Percentiles rank a stretch among this genome's conserved stretches.
Evolutionary conservation across 2,113 vertebrate species (phyloP).

Genomic region (Corydoras sp.): DNA sequence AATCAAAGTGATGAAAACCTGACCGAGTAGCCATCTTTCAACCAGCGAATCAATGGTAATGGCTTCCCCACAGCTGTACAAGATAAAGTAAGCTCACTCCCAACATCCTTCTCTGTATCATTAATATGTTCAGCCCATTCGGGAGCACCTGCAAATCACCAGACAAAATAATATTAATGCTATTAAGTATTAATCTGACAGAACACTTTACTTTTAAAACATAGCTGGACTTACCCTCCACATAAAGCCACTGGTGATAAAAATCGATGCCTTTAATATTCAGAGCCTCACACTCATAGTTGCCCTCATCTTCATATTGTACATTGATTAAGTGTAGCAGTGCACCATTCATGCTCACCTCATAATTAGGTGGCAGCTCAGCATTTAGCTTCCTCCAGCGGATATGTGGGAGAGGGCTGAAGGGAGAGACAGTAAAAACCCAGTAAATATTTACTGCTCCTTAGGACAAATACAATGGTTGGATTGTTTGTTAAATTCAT

Average conservation of each 20-base stretch:
- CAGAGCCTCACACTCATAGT: conserved; percentile 90
- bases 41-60: conserved; percentile 85
- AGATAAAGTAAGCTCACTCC: conserved; percentile 87
- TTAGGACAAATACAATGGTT: background rate
- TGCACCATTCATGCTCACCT: conserved; percentile 85
- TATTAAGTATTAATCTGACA: background rate
- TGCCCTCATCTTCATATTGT: conserved; percentile 90
- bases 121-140: conserved; percentile 97
- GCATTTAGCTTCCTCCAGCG: conserved; percentile 87
- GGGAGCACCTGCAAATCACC: conserved; percentile 70
- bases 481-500: too few relatives aligned
- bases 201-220: background rate
- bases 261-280: conserved; percentile 92
- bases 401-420: conserved; percentile 88
- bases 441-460: background rate
- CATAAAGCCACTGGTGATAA: conserved; percentile 84
- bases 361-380: conserved; percentile 82
- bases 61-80: conserved; percentile 88
- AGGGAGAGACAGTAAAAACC: conserved; percentile 25
- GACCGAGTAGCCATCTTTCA: conserved; percentile 89
- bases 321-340: conserved; percentile 91
- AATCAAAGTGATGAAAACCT: conserved; percentile 13
- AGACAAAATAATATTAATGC: conserved; percentile 7
- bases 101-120: conserved; percentile 91
- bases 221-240: conserved; percentile 72